Base-by-base conservation (phyloP, 1,140 invertebrate species). In the Trichoplusia ni region DNA sequence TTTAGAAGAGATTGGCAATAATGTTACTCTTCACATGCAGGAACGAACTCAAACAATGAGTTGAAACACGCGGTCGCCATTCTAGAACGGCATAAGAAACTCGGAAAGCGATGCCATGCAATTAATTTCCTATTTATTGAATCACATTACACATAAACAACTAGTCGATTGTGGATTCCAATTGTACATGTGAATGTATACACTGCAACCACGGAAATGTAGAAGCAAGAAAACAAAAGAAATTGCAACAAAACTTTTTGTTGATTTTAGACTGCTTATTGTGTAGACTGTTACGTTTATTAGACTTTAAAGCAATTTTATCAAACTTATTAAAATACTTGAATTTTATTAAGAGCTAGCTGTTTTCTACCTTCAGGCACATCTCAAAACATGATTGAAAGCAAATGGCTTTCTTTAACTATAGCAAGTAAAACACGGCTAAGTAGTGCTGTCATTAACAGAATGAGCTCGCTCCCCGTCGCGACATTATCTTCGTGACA, bases 401-500 rank as follows among this genome's bases (percentile, higher is more conserved):
- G n/a, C n/a, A n/a, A n/a, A n/a, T n/a, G n/a, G n/a, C n/a, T n/a
- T n/a, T n/a, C n/a, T n/a, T n/a, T n/a, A n/a, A n/a, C n/a, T n/a
- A n/a, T n/a, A n/a, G n/a, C n/a, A n/a, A n/a, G n/a, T n/a, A n/a
- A n/a, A n/a, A n/a, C n/a, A n/a, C n/a, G n/a, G n/a, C n/a, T n/a
- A n/a, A n/a, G n/a, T n/a, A n/a, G n/a, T n/a, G n/a, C 18, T 49
- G 40, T 25, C 42, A 58, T 58, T 44, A 38, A 23, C 25, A 58
- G 13, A 58, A 58, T 33, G 54, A 42, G 16, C 38, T 31, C 54
- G 25, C n/a, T 25, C 14, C 23, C 25, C 37, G 33, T 29, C 46
- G 27, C 49, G 29, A 44, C 53, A 59, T 14, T 58, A 49, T 65
- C 66, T 79, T 81, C 80, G 73, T 84, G 76, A 80, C 77, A 81